These are phyloP conservation scores for Crypturellus tataupa DNA, from an alignment of 2,797 vertebrate species.

Conservation along the genomic window DNA sequence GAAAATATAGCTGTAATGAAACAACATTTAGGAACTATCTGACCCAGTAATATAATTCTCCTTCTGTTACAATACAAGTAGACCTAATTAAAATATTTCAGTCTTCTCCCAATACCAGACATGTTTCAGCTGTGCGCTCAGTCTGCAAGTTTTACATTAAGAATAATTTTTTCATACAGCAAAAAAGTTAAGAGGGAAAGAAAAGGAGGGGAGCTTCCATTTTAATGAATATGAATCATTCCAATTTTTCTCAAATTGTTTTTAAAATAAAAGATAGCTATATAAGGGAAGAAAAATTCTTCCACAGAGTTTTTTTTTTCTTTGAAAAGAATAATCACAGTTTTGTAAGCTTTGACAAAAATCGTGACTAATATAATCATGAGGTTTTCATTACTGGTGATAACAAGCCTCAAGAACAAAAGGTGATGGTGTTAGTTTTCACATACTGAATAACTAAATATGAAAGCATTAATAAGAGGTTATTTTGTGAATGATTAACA, in stretches of 20 bases:
- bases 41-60: constrained; percentile 31
- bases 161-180: neutral
- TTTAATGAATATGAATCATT: neutral
- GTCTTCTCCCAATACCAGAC: neutral
- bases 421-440: neutral
- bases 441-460: neutral
- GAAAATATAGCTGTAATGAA: constrained; percentile 39
- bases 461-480: neutral
- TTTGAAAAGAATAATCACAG: neutral
- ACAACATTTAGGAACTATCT: constrained; percentile 22
- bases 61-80: constrained; percentile 4
- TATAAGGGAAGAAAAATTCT: neutral
- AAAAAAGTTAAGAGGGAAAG: neutral
- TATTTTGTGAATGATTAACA: neutral
- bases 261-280: neutral
- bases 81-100: neutral
- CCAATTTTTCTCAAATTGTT: neutral
- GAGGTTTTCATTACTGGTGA: neutral
- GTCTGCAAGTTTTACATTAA: neutral
- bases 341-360: neutral
- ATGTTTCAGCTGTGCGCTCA: neutral
- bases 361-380: neutral
- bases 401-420: neutral
- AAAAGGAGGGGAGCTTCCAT: fast-evolving
- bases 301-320: neutral